Percentiles rank a stretch among this genome's conserved stretches.
Evolutionary conservation across 2,797 vertebrate genomes (phyloP).

Genomic region (Tapirus indicus): DNA sequence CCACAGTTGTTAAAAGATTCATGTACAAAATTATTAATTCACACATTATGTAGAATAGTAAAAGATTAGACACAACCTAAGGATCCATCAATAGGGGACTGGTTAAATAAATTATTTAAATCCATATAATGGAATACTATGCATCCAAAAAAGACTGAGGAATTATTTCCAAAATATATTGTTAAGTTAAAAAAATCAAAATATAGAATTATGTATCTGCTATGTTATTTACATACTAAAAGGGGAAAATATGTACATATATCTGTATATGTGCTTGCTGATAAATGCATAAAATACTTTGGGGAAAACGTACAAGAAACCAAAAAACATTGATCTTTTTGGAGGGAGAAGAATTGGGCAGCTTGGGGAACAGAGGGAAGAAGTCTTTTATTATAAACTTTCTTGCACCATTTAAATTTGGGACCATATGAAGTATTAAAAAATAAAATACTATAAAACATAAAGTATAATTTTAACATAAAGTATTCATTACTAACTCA

Average conservation of each 20-base stretch:
- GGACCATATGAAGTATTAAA: neutral
- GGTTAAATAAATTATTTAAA: constrained; percentile 1
- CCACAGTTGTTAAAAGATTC: neutral
- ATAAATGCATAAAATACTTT: neutral
- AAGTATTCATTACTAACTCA: neutral
- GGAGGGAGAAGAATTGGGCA: neutral
- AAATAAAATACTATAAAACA: neutral
- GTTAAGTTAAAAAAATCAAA: neutral
- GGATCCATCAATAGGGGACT: neutral
- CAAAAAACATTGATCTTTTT: neutral
- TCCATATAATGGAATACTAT: neutral
- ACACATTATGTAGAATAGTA: neutral
- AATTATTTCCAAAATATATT: neutral
- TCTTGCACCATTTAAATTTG: neutral
- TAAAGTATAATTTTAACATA: constrained; percentile 1
- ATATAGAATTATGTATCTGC: neutral
- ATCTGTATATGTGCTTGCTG: neutral
- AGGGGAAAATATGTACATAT: neutral
- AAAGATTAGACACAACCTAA: neutral
- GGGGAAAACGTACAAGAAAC: neutral
- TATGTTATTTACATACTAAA: neutral
- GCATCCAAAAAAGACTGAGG: neutral
- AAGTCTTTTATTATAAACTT: neutral
- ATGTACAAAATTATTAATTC: neutral
- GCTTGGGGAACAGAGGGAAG: neutral